Evolutionary conservation across 2,888 invertebrate species (phyloP).

Genomic region (Heliconius cydno): DNA sequence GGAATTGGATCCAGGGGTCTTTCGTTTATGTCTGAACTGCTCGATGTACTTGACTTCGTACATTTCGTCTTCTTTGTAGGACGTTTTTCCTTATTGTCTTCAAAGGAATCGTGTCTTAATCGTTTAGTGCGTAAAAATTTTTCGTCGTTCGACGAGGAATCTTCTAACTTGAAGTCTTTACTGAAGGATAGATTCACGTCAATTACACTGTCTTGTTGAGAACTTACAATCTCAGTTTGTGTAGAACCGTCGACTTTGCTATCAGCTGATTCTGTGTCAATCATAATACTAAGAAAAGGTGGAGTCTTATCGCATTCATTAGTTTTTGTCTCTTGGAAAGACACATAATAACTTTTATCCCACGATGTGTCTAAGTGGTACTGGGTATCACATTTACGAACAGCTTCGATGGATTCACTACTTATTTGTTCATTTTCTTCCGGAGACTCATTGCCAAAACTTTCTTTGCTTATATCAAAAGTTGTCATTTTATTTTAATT

Average conservation of each 20-base stretch:
- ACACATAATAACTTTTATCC: constrained; percentile 61
- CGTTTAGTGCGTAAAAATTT: constrained; percentile 62
- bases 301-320: constrained; percentile 61
- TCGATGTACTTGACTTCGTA: constrained; percentile 62
- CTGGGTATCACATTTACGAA: constrained; percentile 64
- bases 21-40: constrained; percentile 62
- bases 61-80: constrained; percentile 71
- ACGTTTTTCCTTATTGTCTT: constrained; percentile 58
- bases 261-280: constrained; percentile 57
- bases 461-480: constrained; percentile 51
- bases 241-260: constrained; percentile 61
- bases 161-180: constrained; percentile 62
- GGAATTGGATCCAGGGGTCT: constrained; percentile 54
- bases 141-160: constrained; percentile 61
- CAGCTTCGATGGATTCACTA: constrained; percentile 66
- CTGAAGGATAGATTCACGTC: constrained; percentile 66
- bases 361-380: constrained; percentile 66
- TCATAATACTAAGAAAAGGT: constrained; percentile 66
- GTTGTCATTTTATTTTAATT: constrained; percentile 41
- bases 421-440: constrained; percentile 39
- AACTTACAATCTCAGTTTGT: constrained; percentile 64
- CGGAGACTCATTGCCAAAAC: constrained; percentile 52
- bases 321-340: constrained; percentile 57
- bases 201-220: constrained; percentile 54
- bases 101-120: constrained; percentile 62